These are phyloP conservation scores for Eupithecia dodoneata DNA, from an alignment of 2,888 invertebrate genomes.

Conservation along the genomic window DNA sequence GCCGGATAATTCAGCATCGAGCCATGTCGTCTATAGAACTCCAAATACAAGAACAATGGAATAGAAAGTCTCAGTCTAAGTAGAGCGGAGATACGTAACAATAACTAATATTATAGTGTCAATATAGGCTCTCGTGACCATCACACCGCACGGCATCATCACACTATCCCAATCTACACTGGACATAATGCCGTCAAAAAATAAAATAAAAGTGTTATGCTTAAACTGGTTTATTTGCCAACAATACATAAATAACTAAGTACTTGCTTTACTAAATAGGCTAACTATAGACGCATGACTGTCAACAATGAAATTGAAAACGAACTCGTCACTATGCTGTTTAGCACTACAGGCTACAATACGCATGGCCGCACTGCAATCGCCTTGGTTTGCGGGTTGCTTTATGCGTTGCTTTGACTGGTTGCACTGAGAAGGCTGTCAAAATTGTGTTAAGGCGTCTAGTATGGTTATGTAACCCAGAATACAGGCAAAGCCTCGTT, in stretches of 20 bases:
- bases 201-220: no score
- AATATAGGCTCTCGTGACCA: no score
- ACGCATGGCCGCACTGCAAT: not conserved
- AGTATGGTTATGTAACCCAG: not conserved
- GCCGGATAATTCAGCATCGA: not conserved
- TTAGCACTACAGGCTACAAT: not conserved
- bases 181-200: no score
- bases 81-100: no score
- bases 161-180: no score
- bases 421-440: no score
- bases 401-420: not conserved
- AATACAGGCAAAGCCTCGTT: not conserved
- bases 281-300: not conserved
- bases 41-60: no score
- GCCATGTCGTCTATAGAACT: not conserved
- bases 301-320: not conserved
- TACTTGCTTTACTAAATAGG: not conserved
- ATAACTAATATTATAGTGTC: no score
- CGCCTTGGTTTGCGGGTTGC: not conserved
- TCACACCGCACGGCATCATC: no score
- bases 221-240: no score
- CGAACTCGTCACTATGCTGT: slow-evolving; percentile 4
- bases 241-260: not conserved
- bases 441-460: not conserved
- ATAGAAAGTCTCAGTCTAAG: no score